Base-by-base conservation (phyloP, 2,888 invertebrate genomes). In the Phragmatobia fuliginosa region DNA sequence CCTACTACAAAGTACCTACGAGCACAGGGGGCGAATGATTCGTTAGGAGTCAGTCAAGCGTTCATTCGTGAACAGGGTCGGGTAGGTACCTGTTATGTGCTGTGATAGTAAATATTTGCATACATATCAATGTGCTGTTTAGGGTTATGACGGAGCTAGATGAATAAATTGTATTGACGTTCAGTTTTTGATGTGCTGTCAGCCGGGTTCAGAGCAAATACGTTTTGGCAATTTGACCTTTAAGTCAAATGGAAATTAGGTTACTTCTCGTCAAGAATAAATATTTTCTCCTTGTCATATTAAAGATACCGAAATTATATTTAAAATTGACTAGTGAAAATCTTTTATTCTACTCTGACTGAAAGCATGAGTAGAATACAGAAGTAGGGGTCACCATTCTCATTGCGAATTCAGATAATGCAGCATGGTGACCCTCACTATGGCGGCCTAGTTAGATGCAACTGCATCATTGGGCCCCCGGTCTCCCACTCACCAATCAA, bases 41-140 rank as follows among this genome's bases (percentile, higher is more conserved):
- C 94, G 94, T 93, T 92, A 92, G 92, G 87, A 94, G 90, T 89
- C 93, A 94, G 85, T 91, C 85, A 89, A 90, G 87, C 94, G 91
- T 93, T 92, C 94, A 93, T 78, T 87, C 91, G 93, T 91, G 92
- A 92, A 92, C 92, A 85, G 92, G 91, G 91, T 88, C 89, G 91
- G 84, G 86, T 88, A 83, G 87, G 84, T 90, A 90, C 92, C 92
- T 91, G 92, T 86, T 92, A 93, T 93, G 86, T 92, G 88, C 88
- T 83, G 80, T 86, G 87, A 91, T 91, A 90, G 87, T 92, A 89
- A 92, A 93, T 93, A 94, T 94, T 94, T 94, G 94, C 94, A 94
- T 94, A 92, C 88, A 92, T 93, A 93, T 92, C 91, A 87, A 86
- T 85, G 81, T 84, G 81, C 85, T 89, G 89, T 86, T 88, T 77